Base-by-base conservation (phyloP, 2,797 vertebrate species). In the Rhinella marina region DNA sequence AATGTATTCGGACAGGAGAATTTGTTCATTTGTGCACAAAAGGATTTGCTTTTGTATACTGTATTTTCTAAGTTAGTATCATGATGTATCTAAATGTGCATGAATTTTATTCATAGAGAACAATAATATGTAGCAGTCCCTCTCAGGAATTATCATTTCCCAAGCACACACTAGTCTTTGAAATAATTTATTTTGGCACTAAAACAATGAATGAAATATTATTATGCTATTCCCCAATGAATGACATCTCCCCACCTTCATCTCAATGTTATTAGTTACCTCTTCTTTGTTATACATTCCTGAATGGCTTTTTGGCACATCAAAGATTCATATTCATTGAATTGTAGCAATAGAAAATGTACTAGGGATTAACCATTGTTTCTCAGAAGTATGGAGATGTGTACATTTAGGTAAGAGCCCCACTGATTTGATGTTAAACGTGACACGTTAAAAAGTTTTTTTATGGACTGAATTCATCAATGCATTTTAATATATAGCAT, bases 31-130 rank as follows among this genome's bases (percentile, higher is more conserved):
- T 16, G n/a, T 7, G 27, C 68, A 32, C 19, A 16, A 50, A n/a
- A 82, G 41, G 27, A 48, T 82, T 50, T 64, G n/a, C 77, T n/a
- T n/a, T 83, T 70, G 57, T n/a, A n/a, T n/a, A n/a, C n/a, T n/a
- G n/a, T 21, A 59, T 73, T 56, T 84, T 32, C 8, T 21, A n/a
- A 59, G 17, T 25, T 56, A 41, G 70, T 29, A 56, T 68, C 11
- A 41, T 17, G 4, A 64, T 66, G 12, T 54, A 79, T 52, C 48
- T 56, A 25, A 50, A 68, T 14, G 62, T 56, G 16, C 17, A 41
- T 54, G 80, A 13, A 57, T 80, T 68, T 68, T 27, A 62, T 62
- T 79, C 50, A 6, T 32, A 66, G 23, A 77, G 83, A 61, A 76
- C 83, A 76, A 75, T 85, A 59, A 27, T 64, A 77, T 85, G 21